Evolutionary conservation across 2,113 vertebrate genomes (phyloP), one percentile per base, ranked within the genome.

Genomic region (Tricholaema leucomelas): DNA sequence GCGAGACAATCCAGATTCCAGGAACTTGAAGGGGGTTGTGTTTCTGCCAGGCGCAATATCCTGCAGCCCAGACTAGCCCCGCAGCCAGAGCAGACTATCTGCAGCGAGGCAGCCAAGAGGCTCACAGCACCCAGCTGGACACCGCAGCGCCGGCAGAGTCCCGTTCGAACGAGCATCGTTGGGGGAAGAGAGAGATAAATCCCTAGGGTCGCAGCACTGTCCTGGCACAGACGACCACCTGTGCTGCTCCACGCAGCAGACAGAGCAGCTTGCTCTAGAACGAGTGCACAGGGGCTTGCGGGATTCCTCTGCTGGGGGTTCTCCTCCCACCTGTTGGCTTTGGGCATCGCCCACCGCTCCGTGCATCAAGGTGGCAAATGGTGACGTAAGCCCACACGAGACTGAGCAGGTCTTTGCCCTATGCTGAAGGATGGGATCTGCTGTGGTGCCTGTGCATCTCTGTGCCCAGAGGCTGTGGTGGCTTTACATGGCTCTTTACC

Each of bases 81-180:
- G 83, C 88, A 97, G 98, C 98, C 98, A 98, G 98, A 97, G 95
- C 96, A 97, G 96, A 98, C 97, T 94, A 96, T 79, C 91, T 91
- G 71, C 95, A 78, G 93, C 40, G 63, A 92, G 88, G 87, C 87
- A 97, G 96, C 96, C 97, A 97, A 87, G 91, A 95, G 84, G 91
- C 87, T 83, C 94, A 92, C 2, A 50, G 13, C 90, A 69, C 74
- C 92, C 75, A 24, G 86, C 93, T 91, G 88, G 92, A 92, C 70
- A 91, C 86, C 74, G 71, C 88, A 74, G 64, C 18, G 5, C 66
- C 0, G 16, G 67, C 86, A 73, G 93, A 91, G 78, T 85, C 82
- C 87, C 67, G 6, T 65, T 90, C 86, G 86, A 92, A 87, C 91
- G 81, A 87, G 78, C 72, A 78, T 6, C 12, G 3, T 50, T 77